Evolutionary conservation across 2,113 vertebrate species (phyloP), one percentile per base, ranked within the genome.

Genomic region (Rhinoptilus africanus): DNA sequence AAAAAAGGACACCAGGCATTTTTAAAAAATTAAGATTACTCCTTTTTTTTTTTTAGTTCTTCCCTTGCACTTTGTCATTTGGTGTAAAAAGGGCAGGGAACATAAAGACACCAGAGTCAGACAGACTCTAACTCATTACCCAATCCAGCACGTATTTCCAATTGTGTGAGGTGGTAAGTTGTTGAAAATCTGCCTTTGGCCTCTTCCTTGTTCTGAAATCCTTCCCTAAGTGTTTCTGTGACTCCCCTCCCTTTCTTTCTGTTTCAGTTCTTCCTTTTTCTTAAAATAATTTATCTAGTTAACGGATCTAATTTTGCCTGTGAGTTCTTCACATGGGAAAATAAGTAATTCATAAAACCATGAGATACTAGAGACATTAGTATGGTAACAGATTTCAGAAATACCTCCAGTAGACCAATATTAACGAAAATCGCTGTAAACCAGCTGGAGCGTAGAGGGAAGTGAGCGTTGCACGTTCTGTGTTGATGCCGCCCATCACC

Each of bases 381-480:
- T 34, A 28, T 17, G 30, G 30, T 9, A 26, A 73, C 26, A 89
- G 85, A 47, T 22, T 50, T 83, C 63, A 74, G 72, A 63, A 86
- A 51, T 12, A 47, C 10, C 54, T 92, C 72, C 56, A 35, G 35
- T 24, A 35, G 64, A 30, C 41, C 21, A 64, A 1, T 28, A 57
- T 35, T 47, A 80, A 74, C 60, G 69, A 76, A 41, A 51, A 75
- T 35, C 27, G 3, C 57, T 56, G 43, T 3, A 53, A 63, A 50
- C 2, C 9, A 62, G n/a, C 32, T 24, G 45, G 48, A 79, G 22
- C 1, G 20, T 0, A 37, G 77, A 60, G 39, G 60, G 67, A 72
- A 68, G 57, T 0, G 3, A 86, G 48, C 0, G 3, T 5, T 22
- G 37, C 17, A 41, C 16, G 3, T 6, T 20, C 59, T 60, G 30